Percentiles rank a stretch among this genome's conserved stretches.
Conservation (phyloP, 2,797 vertebrate species). For the Parauchenoglanis ngamensis region DNA sequence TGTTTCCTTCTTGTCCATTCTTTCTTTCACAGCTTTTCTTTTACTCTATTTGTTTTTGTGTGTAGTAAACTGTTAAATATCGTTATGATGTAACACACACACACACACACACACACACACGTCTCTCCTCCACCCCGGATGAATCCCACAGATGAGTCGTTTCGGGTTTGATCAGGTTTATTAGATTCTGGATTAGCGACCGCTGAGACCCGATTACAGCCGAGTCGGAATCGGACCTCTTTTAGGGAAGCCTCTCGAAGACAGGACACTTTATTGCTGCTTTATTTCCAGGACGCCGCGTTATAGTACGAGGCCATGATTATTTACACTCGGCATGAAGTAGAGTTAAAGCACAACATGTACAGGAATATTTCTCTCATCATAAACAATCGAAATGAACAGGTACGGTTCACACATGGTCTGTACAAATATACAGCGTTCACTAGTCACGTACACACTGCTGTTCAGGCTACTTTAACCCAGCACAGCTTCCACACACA, state of each 20-base stretch:
- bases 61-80: neutral
- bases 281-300: neutral
- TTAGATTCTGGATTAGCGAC: neutral
- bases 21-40: no score
- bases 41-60: no score
- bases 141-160: neutral
- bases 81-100: neutral
- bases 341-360: constrained; percentile 26
- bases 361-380: constrained; percentile 17
- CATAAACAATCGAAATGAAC: neutral
- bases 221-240: neutral
- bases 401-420: constrained; percentile 26
- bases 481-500: neutral
- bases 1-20: neutral
- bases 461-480: neutral
- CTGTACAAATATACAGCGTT: constrained; percentile 58
- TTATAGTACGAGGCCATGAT: neutral
- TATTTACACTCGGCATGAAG: constrained; percentile 38
- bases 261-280: constrained; percentile 7
- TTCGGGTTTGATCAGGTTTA: constrained; percentile 1
- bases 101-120: neutral
- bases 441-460: constrained; percentile 33
- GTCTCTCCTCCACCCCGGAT: neutral
- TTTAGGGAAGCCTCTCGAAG: neutral
- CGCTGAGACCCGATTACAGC: neutral